These are phyloP conservation scores for Acronicta leporina DNA, from an alignment of 2,888 invertebrate species.

Conservation along the genomic window DNA sequence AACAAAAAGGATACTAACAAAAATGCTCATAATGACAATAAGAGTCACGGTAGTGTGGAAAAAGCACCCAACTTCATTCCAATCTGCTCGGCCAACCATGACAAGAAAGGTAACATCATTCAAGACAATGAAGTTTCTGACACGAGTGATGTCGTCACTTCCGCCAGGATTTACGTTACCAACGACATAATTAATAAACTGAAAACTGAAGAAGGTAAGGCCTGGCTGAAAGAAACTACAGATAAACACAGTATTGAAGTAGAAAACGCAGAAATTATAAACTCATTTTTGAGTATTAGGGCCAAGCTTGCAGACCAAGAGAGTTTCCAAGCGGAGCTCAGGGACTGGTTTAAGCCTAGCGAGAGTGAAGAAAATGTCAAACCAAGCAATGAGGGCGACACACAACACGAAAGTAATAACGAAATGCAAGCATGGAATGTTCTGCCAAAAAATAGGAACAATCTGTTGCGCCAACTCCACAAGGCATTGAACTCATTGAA, in stretches of 20 bases:
- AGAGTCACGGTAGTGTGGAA: conserved; percentile 48
- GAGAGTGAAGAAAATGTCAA: conserved; percentile 38
- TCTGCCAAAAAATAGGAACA: conserved; percentile 77
- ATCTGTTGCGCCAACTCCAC: conserved; percentile 70
- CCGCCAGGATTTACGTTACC: conserved; percentile 86
- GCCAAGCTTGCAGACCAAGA: conserved; percentile 86
- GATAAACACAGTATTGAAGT: conserved; percentile 75
- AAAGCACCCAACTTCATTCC: conserved; percentile 74
- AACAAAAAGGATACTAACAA: conserved; percentile 48
- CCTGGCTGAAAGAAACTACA: conserved; percentile 77
- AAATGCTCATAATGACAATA: conserved; percentile 37
- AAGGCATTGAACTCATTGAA: conserved; percentile 77
- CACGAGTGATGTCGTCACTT: conserved; percentile 77
- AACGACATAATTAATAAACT: conserved; percentile 83
- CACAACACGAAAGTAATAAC: conserved; percentile 23
- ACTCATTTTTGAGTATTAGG: conserved; percentile 80
- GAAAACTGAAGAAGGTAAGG: conserved; percentile 80
- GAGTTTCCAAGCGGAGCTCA: conserved; percentile 83
- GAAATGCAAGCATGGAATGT: conserved; percentile 50
- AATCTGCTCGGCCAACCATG: conserved; percentile 72
- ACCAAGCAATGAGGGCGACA: conserved; percentile 53
- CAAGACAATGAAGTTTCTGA: conserved; percentile 86
- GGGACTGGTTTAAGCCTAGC: conserved; percentile 73
- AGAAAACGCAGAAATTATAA: conserved; percentile 71
- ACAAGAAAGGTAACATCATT: conserved; percentile 79